phyloP scores from a whole-genome alignment of 2,113 vertebrate genomes.

The Chlorodrepanis virens region DNA sequence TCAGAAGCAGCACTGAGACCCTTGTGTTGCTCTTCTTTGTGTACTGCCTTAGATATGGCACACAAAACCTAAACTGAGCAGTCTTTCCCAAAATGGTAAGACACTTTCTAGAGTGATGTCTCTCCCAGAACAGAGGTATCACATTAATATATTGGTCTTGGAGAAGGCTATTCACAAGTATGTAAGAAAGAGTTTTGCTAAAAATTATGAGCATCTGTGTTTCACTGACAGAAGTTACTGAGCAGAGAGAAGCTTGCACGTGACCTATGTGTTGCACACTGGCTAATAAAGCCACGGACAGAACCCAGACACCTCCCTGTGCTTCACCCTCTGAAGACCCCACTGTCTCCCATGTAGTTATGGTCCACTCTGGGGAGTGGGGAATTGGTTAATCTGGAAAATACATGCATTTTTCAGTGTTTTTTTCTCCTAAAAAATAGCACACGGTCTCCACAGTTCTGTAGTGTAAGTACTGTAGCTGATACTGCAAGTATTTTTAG shows the following conservation, averaged over 20 bases:
- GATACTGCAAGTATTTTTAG: neutral
- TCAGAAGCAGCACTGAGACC: neutral
- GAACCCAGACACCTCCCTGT: neutral
- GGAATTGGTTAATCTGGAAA: neutral
- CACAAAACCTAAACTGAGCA: neutral
- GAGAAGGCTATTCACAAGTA: neutral
- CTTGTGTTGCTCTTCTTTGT: neutral
- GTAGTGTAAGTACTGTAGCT: neutral
- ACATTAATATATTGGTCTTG: neutral
- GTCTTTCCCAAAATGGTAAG: neutral
- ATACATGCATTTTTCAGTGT: neutral
- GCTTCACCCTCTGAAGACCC: neutral
- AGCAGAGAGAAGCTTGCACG: neutral
- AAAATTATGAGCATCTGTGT: neutral
- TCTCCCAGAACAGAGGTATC: neutral
- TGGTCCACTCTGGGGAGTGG: neutral
- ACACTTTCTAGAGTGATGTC: neutral
- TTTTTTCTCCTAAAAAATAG: neutral
- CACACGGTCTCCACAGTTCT: neutral
- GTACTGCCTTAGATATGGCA: neutral
- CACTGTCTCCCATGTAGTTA: neutral
- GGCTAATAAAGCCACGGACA: neutral
- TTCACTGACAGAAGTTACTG: neutral
- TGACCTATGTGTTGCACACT: rapidly evolving
- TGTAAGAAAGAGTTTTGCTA: neutral